phyloP scores from a whole-genome alignment of 2,113 vertebrate species.

The Ancistrus triradiatus region DNA sequence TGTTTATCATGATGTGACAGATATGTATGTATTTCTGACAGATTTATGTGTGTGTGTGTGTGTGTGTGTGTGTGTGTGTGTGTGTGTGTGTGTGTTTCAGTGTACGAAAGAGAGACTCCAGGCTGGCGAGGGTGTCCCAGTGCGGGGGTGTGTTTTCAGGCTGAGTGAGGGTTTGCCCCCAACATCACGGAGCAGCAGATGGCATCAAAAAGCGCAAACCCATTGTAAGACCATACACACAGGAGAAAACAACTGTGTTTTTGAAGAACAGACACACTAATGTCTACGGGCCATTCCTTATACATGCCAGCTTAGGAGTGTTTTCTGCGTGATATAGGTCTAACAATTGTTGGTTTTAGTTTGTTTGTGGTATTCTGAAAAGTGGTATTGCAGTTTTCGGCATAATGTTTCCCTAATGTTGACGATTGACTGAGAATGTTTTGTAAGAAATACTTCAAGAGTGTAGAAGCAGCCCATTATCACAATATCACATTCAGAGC shows the following conservation, averaged over 20 bases:
- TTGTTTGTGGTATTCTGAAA: too few species aligned
- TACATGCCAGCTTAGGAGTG: too few species aligned
- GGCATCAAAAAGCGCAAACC: slow-evolving; percentile 15
- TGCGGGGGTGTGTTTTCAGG: neutral
- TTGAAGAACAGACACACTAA: neutral
- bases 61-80: slow-evolving; percentile 16
- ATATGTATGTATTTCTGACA: slow-evolving; percentile 7
- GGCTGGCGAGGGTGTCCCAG: neutral
- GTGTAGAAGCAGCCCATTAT: too few species aligned
- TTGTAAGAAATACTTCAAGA: too few species aligned
- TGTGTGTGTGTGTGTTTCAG: too few species aligned
- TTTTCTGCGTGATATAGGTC: too few species aligned
- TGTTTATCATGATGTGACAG: slow-evolving; percentile 4
- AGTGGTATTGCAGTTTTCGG: too few species aligned
- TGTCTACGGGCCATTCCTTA: too few species aligned
- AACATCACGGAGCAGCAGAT: slow-evolving; percentile 1
- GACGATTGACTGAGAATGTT: too few species aligned
- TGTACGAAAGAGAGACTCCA: neutral
- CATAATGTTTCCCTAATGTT: too few species aligned
- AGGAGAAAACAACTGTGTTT: neutral
- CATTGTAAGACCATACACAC: slow-evolving; percentile 3
- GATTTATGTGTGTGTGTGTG: neutral
- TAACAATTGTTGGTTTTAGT: too few species aligned
- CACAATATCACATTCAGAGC: too few species aligned
- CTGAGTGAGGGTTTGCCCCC: slow-evolving; percentile 12